phyloP scores from a whole-genome alignment of 2,888 invertebrate genomes.

The Heliconius charithonia region DNA sequence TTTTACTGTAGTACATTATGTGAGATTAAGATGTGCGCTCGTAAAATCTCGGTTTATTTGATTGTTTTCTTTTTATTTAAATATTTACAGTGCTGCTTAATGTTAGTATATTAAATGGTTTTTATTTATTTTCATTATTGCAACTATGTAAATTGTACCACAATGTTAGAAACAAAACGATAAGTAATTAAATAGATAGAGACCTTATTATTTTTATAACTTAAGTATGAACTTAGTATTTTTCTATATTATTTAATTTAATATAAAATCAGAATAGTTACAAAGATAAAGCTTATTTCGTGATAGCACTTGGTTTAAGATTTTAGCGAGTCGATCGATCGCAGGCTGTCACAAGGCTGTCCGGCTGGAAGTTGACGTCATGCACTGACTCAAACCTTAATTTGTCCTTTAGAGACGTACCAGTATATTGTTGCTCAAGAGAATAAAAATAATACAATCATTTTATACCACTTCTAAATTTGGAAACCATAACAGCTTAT shows the following conservation, averaged over 20 bases:
- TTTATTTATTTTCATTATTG: background rate
- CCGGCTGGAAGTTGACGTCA: slow-evolving; percentile 70
- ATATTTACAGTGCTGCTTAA: background rate
- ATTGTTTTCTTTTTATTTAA: background rate
- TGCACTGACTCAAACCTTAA: slow-evolving; percentile 60
- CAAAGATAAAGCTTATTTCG: background rate
- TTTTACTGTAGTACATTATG: slow-evolving; percentile 25
- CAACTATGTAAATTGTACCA: background rate
- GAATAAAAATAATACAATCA: background rate
- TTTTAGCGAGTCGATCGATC: slow-evolving; percentile 37
- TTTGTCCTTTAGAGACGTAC: slow-evolving; percentile 45
- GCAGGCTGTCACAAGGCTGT: slow-evolving; percentile 64
- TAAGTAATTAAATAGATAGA: background rate
- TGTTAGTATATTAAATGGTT: background rate
- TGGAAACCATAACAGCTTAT: background rate
- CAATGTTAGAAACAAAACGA: background rate
- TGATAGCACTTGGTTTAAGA: slow-evolving; percentile 7
- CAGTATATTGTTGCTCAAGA: slow-evolving; percentile 25
- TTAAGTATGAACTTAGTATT: background rate
- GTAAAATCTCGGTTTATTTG: slow-evolving; percentile 27
- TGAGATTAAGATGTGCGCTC: slow-evolving; percentile 30
- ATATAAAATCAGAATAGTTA: background rate
- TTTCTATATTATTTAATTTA: background rate
- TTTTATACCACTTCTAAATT: background rate
- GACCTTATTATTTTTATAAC: background rate